A percentile compares a stretch with the other conserved stretches of the same genome.
phyloP scores from a whole-genome alignment of 30 jellyfish, hydroid and myxozoan species.

The Aurelia sp. region DNA sequence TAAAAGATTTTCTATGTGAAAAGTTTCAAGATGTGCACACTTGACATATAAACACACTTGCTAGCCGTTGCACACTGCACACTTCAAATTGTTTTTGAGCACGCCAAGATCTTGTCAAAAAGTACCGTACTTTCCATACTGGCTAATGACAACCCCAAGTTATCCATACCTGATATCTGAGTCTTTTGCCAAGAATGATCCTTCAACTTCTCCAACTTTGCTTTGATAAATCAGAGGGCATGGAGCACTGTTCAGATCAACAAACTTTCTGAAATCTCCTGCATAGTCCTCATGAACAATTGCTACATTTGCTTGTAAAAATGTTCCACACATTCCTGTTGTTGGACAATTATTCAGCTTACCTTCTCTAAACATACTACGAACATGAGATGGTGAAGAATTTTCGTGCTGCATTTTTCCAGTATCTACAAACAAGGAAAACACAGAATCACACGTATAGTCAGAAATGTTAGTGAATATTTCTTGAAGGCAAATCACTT shows the following conservation, averaged over 20 bases:
- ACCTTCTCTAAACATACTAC: slow-evolving; percentile 47
- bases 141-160: too few species aligned
- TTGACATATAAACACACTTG: too few species aligned
- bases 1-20: too few species aligned
- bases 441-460: too few species aligned
- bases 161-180: slow-evolving; percentile 85
- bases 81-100: too few species aligned
- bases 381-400: slow-evolving; percentile 49
- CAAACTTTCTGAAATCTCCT: slow-evolving; percentile 70
- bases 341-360: slow-evolving; percentile 13
- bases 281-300: slow-evolving; percentile 72
- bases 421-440: too few species aligned
- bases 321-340: slow-evolving; percentile 73
- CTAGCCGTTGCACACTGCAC: too few species aligned
- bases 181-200: slow-evolving; percentile 66
- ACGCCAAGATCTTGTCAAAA: too few species aligned
- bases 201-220: slow-evolving; percentile 82
- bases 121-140: too few species aligned
- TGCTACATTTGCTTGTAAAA: slow-evolving; percentile 80
- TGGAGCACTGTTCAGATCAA: slow-evolving; percentile 66
- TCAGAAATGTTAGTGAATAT: too few species aligned
- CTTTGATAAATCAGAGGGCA: slow-evolving; percentile 84
- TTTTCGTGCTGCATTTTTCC: slow-evolving; percentile 2
- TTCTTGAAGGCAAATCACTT: too few species aligned
- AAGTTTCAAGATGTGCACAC: too few species aligned